These are phyloP conservation scores for Thrips palmi DNA, from an alignment of 1,140 invertebrate species.

Conservation along the genomic window DNA sequence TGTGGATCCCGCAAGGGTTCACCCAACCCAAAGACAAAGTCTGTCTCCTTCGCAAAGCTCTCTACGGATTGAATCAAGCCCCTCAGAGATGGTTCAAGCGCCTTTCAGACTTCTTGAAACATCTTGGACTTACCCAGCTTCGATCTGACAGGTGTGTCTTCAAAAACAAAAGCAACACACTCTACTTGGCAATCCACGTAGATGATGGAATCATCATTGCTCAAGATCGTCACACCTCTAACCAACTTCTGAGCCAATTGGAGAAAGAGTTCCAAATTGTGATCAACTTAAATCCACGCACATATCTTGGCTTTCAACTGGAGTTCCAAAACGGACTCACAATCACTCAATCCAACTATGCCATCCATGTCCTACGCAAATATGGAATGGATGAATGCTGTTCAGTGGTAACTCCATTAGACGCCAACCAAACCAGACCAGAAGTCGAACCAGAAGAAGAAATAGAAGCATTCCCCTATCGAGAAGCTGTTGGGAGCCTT, in stretches of 20 bases:
- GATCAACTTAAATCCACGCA: conserved; percentile 3
- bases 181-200: conserved; percentile 19
- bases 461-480: conserved; percentile 15
- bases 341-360: conserved; percentile 16
- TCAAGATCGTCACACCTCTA: conserved; percentile 12
- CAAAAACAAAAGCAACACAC: conserved; percentile 1
- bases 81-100: conserved; percentile 19
- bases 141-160: conserved; percentile 16
- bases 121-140: conserved; percentile 12
- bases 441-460: too few species aligned
- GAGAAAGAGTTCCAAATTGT: conserved; percentile 17
- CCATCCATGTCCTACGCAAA: conserved; percentile 14
- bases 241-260: conserved; percentile 12
- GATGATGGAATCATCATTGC: conserved; percentile 21
- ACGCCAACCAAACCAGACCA: too few species aligned
- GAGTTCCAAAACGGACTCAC: conserved; percentile 11
- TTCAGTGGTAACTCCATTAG: conserved; percentile 16
- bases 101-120: conserved; percentile 17
- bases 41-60: conserved; percentile 10
- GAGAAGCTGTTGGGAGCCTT: conserved; percentile 20
- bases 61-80: conserved; percentile 18
- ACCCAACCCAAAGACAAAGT: too few species aligned
- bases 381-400: conserved; percentile 18
- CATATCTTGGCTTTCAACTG: conserved; percentile 20
- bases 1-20: too few species aligned